These are phyloP conservation scores for Callosobruchus maculatus DNA, from an alignment of 2,888 invertebrate species.

Conservation along the genomic window DNA sequence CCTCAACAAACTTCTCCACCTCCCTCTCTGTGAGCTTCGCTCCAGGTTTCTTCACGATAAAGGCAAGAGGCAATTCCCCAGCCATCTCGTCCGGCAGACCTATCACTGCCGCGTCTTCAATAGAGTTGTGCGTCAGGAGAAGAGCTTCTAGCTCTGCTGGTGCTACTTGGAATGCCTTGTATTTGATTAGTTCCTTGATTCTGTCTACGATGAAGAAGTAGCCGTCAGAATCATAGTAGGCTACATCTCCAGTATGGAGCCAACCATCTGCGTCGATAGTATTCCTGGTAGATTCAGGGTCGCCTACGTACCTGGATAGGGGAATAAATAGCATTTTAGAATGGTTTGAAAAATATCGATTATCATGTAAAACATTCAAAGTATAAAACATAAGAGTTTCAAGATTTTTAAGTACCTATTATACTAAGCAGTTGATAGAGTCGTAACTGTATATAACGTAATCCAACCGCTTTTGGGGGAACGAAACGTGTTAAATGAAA, in stretches of 20 bases:
- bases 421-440: too few relatives aligned
- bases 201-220: slow-evolving; percentile 83
- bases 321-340: too few relatives aligned
- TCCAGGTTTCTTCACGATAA: slow-evolving; percentile 63
- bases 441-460: too few relatives aligned
- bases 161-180: slow-evolving; percentile 77
- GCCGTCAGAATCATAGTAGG: slow-evolving; percentile 74
- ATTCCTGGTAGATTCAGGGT: slow-evolving; percentile 61
- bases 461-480: too few relatives aligned
- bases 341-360: too few relatives aligned
- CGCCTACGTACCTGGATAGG: slow-evolving; percentile 55
- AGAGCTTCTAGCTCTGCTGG: slow-evolving; percentile 86
- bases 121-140: slow-evolving; percentile 65
- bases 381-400: too few relatives aligned
- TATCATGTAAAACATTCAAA: too few relatives aligned
- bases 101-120: slow-evolving; percentile 79
- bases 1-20: slow-evolving; percentile 50
- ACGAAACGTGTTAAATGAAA: too few relatives aligned
- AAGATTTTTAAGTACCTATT: too few relatives aligned
- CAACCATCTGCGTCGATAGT: slow-evolving; percentile 75
- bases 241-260: slow-evolving; percentile 80
- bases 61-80: slow-evolving; percentile 76
- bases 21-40: slow-evolving; percentile 50
- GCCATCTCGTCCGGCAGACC: slow-evolving; percentile 70
- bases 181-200: slow-evolving; percentile 89